Evolutionary conservation across 2,113 vertebrate species (phyloP), one percentile per base, ranked within the genome.

Genomic region (Clarias magur): DNA sequence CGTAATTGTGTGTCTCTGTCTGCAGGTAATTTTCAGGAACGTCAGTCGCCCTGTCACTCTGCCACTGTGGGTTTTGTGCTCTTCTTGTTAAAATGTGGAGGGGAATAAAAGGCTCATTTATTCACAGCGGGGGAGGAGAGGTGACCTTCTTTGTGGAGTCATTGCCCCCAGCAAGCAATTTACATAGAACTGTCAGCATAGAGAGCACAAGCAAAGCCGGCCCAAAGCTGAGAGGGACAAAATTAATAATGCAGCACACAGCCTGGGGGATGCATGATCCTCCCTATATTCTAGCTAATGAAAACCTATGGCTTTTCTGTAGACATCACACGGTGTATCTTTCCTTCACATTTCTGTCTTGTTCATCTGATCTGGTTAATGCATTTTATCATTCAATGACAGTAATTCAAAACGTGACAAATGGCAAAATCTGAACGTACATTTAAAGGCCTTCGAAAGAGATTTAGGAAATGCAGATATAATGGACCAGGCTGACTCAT

Each of bases 61-160:
- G 19, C 60, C 21, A 62, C 16, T 27, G 34, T 81, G 67, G 30
- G 87, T 85, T 84, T 86, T 87, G 56, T 86, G 82, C 83, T 87
- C 91, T 78, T 89, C 88, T 90, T 90, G 91, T 94, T 93, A 95
- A 95, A 94, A 95, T 92, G 92, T 93, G 91, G 91, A 92, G 91
- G 93, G 93, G 93, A 93, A 96, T 94, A 94, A 95, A 95, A 93
- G 92, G 87, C 94, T 94, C 93, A 92, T 95, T 95, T 94, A 94
- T 92, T 93, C 93, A 92, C 91, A 90, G 89, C 90, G 11, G 88
- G 91, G 94, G 95, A 94, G 88, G 92, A 79, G 92, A 92, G 94
- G 92, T 96, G 95, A 96, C 95, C 95, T 96, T 96, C 94, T 94
- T 92, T 94, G 91, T 94, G 94, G 94, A 95, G 95, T 94, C 93